phyloP scores from a whole-genome alignment of 2,888 invertebrate genomes.

The Cryptocheilus praepositus region DNA sequence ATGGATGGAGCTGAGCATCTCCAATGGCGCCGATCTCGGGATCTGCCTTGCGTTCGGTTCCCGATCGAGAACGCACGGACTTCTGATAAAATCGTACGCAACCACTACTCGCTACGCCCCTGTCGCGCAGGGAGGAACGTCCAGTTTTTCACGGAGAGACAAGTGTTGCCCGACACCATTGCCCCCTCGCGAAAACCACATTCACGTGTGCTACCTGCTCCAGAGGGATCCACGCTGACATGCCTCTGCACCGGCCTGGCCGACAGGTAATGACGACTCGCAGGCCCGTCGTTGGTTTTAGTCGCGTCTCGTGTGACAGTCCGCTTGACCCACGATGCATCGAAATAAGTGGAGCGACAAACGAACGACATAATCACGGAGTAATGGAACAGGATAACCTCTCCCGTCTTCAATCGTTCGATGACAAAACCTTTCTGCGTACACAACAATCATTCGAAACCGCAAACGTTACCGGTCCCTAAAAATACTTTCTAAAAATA shows the following conservation, averaged over 20 bases:
- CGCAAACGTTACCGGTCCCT: too few relatives aligned
- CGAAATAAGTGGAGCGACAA: background rate
- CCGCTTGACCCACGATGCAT: background rate
- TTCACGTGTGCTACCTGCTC: conserved; percentile 55
- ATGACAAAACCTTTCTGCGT: too few relatives aligned
- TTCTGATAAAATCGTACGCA: conserved; percentile 1
- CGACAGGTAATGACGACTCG: conserved; percentile 47
- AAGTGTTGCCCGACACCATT: conserved; percentile 71
- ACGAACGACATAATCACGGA: too few relatives aligned
- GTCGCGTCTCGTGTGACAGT: conserved; percentile 1
- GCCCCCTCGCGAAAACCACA: conserved; percentile 62
- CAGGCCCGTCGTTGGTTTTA: conserved; percentile 29
- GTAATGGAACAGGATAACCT: too few relatives aligned
- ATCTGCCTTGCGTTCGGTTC: background rate
- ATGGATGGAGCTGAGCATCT: conserved; percentile 59
- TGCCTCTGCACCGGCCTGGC: conserved; percentile 36
- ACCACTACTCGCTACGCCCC: conserved; percentile 49
- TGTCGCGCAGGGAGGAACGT: conserved; percentile 58
- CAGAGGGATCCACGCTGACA: conserved; percentile 41
- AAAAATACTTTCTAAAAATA: too few relatives aligned
- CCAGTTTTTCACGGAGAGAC: conserved; percentile 71
- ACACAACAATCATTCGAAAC: too few relatives aligned
- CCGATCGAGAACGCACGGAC: background rate
- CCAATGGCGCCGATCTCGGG: conserved; percentile 54
- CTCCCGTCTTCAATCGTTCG: too few relatives aligned